Evolutionary conservation across 2,888 invertebrate species (phyloP).

Genomic region (Cloeon dipterum): DNA sequence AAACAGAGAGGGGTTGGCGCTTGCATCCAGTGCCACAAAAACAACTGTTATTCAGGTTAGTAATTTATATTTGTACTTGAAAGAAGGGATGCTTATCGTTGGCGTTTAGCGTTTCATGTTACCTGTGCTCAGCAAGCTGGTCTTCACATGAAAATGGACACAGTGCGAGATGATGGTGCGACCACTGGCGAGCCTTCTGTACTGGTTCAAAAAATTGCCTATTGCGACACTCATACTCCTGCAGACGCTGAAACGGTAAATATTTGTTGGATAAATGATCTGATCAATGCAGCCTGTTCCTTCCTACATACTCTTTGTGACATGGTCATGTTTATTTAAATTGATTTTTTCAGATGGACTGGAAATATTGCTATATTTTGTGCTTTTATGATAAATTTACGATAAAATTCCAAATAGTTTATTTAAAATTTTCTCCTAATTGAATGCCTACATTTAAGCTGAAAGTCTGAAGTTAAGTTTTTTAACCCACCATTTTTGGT

Average conservation of each 20-base stretch:
- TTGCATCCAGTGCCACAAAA: constrained; percentile 94
- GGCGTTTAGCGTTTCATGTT: constrained; percentile 72
- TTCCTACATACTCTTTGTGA: too few species aligned
- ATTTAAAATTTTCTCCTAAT: too few species aligned
- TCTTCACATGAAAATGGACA: constrained; percentile 91
- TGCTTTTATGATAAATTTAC: too few species aligned
- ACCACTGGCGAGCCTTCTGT: constrained; percentile 42
- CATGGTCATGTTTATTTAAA: background rate
- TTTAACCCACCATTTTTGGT: too few species aligned
- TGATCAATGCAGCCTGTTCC: too few species aligned
- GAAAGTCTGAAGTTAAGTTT: too few species aligned
- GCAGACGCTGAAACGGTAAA: constrained; percentile 26
- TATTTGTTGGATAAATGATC: too few species aligned
- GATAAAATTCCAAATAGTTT: too few species aligned
- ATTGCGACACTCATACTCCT: constrained; percentile 85
- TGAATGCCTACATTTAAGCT: too few species aligned
- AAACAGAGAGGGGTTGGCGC: constrained; percentile 82
- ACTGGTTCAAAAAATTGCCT: constrained; percentile 84
- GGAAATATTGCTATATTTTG: too few species aligned
- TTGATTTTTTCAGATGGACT: constrained; percentile 7
- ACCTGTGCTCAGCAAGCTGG: constrained; percentile 95
- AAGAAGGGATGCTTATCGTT: too few species aligned
- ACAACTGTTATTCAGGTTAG: constrained; percentile 63
- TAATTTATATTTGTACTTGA: constrained; percentile 7
- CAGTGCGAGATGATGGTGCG: constrained; percentile 33